phyloP scores from a whole-genome alignment of 2,113 vertebrate species.

The rabbit (Oryctolagus cuniculus) region DNA sequence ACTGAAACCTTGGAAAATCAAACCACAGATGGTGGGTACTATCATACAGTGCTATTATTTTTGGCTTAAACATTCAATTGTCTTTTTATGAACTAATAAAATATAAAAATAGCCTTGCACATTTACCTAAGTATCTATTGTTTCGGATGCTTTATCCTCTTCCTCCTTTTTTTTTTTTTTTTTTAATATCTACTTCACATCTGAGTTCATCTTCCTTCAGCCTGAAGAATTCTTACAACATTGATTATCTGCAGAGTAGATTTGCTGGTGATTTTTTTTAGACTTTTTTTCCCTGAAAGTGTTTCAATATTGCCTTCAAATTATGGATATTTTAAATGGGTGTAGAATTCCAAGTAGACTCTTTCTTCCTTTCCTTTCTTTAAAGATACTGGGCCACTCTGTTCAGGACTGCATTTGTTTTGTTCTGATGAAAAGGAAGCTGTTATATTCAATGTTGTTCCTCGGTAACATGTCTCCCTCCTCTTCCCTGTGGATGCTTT shows the following conservation, averaged over 20 bases:
- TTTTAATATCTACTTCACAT: neutral
- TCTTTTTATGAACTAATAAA: constrained; percentile 46
- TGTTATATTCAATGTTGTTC: neutral
- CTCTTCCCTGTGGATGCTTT: neutral
- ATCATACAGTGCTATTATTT: neutral
- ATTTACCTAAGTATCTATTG: neutral
- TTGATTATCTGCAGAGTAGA: neutral
- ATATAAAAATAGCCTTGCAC: neutral
- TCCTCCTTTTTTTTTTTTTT: neutral
- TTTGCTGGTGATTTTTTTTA: constrained; percentile 14
- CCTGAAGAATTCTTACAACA: neutral
- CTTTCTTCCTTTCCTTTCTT: neutral
- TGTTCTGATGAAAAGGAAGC: constrained; percentile 1
- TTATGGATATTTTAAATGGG: constrained; percentile 17
- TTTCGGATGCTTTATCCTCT: neutral
- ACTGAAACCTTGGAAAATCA: neutral
- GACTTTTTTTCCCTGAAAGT: neutral
- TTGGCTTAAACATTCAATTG: neutral
- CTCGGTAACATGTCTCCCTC: neutral
- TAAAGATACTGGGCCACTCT: neutral
- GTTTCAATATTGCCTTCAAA: neutral
- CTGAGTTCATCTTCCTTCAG: neutral
- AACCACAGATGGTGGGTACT: neutral
- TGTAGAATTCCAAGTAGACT: neutral
- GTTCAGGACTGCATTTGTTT: neutral